Evolutionary conservation across 2,113 vertebrate genomes (phyloP), one percentile per base, ranked within the genome.

Genomic region (Rana temporaria): DNA sequence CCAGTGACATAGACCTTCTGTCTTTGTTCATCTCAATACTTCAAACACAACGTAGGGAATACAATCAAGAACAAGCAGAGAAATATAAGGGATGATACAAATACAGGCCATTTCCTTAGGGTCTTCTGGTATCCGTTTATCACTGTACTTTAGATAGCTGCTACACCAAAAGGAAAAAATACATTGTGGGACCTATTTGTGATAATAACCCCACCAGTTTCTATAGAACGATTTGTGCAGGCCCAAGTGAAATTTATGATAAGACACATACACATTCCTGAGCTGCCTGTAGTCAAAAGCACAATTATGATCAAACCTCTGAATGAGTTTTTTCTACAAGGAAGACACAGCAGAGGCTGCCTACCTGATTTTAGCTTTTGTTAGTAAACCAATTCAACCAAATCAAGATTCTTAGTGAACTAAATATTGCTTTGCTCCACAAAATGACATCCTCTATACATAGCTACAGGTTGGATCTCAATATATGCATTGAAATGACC

Each of bases 21-120:
- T 68, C 84, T 85, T 68, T 83, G 92, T 87, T 86, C 70, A 71
- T 79, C 73, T 87, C 85, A 85, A 55, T 34, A 84, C 81, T 86
- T 85, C 87, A 89, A 90, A 88, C 56, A 80, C 38, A 3, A 2
- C 4, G 85, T 67, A 87, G 74, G 76, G 86, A 71, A 16, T 32
- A 78, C 42, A 84, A 84, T 78, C 84, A 74, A 15, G 6, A 87
- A 90, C 71, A 53, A 30, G 26, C 26, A 86, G 85, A 90, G n/a
- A 84, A 88, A 88, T 69, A 87, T 30, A 90, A 90, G 78, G 79
- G 83, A 26, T 85, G 89, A 86, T 91, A 75, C 85, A 90, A 87
- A 91, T 78, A 85, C 2, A 38, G 1, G 0, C 69, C 86, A 78
- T 84, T 84, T 84, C 62, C 71, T 85, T 84, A 62, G 38, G 73